Conservation (phyloP, 1,140 invertebrate species). For the Trinorchestia longiramus region DNA sequence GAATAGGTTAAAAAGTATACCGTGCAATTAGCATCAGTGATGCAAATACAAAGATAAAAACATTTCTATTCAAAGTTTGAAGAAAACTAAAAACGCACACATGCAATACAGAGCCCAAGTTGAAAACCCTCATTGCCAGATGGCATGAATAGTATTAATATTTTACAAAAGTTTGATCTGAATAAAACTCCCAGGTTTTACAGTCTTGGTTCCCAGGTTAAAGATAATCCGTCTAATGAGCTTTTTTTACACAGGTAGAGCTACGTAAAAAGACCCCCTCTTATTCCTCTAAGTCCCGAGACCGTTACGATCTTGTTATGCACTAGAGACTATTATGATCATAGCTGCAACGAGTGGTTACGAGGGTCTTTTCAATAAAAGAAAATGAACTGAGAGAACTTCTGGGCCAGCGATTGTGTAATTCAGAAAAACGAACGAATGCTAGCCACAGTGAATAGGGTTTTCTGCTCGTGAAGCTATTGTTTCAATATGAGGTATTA, state of each 20-base stretch:
- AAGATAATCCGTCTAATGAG: not conserved
- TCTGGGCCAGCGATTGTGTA: not conserved
- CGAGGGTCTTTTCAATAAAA: not conserved
- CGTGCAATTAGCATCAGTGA: not conserved
- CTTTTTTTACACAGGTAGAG: not conserved
- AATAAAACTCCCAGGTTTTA: not conserved
- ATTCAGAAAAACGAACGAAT: not conserved
- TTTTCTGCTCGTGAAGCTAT: not conserved
- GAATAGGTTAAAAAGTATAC: no score
- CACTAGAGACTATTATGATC: not conserved
- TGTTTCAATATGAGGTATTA: not conserved
- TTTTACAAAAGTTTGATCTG: not conserved
- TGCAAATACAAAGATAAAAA: not conserved
- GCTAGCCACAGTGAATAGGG: not conserved
- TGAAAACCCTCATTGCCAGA: not conserved
- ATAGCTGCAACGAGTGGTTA: not conserved
- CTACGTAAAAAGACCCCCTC: not conserved
- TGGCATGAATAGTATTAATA: not conserved
- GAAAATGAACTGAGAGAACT: not conserved
- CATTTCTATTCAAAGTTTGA: not conserved
- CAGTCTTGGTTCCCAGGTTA: not conserved
- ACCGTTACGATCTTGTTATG: not conserved
- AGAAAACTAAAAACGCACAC: not conserved
- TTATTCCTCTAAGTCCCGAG: not conserved
- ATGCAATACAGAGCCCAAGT: not conserved